Conservation (phyloP, 1,140 invertebrate genomes). For the Ridgeia piscesae region DNA sequence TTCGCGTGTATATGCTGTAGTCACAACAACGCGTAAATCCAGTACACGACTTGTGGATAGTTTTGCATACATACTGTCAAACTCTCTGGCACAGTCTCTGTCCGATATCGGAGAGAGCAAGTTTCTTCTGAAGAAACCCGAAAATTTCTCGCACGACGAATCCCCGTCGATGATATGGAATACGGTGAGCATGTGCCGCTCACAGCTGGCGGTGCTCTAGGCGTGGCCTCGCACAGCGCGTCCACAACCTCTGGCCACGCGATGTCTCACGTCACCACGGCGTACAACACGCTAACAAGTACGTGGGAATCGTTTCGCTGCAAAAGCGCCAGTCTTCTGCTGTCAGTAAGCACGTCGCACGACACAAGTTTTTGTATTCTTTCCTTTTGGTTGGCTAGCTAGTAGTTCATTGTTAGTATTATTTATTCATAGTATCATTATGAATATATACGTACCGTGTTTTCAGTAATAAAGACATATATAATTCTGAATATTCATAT, state of each 20-base stretch:
- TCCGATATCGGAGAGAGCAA: not conserved
- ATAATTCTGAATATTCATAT: too few relatives aligned
- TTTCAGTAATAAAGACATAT: too few relatives aligned
- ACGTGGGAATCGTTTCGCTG: not conserved
- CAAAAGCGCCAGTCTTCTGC: not conserved
- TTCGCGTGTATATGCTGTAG: not conserved
- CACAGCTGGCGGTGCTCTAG: not conserved
- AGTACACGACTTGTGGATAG: not conserved
- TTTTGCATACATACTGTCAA: not conserved
- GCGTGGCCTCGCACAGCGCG: not conserved
- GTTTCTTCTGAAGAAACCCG: not conserved
- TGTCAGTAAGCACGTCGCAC: too few relatives aligned
- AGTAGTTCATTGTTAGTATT: too few relatives aligned
- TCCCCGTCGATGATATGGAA: not conserved
- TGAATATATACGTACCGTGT: too few relatives aligned
- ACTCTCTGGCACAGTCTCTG: not conserved
- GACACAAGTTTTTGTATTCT: too few relatives aligned
- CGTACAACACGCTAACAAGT: not conserved
- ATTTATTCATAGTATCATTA: too few relatives aligned
- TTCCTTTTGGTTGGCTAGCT: too few relatives aligned
- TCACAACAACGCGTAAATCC: not conserved
- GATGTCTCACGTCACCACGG: not conserved
- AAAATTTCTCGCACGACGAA: not conserved
- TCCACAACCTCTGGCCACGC: not conserved
- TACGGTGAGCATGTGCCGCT: not conserved